Percentiles rank a stretch among this genome's conserved stretches.
These are phyloP conservation scores for Acrocera orbiculus DNA, from an alignment of 2,888 invertebrate species.

Conservation along the genomic window DNA sequence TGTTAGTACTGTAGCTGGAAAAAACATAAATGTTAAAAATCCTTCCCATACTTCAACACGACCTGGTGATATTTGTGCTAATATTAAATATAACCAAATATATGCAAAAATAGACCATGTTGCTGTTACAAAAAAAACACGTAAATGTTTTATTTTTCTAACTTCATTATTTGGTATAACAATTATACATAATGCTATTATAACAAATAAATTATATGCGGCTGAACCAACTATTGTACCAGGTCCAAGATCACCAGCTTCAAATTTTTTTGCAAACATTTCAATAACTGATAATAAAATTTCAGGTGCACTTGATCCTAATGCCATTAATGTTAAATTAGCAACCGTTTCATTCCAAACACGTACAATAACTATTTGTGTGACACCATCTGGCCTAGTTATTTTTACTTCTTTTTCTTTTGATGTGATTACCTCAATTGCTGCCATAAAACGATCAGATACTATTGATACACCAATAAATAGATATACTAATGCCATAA, in stretches of 20 bases:
- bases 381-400: slow-evolving; percentile 71
- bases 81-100: slow-evolving; percentile 92
- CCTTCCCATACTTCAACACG: slow-evolving; percentile 97
- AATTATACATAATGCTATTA: slow-evolving; percentile 84
- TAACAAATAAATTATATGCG: slow-evolving; percentile 95
- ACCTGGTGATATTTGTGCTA: slow-evolving; percentile 71
- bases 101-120: slow-evolving; percentile 97
- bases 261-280: slow-evolving; percentile 86
- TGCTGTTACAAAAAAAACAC: slow-evolving; percentile 95
- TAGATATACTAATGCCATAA: slow-evolving; percentile 73
- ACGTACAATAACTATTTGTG: slow-evolving; percentile 75
- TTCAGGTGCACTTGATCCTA: slow-evolving; percentile 97
- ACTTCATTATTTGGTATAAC: slow-evolving; percentile 84
- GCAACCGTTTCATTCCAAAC: slow-evolving; percentile 99
- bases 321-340: slow-evolving; percentile 94
- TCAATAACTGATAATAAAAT: slow-evolving; percentile 95
- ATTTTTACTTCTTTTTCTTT: slow-evolving; percentile 90
- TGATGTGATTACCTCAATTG: slow-evolving; percentile 97
- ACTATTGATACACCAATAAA: slow-evolving; percentile 98
- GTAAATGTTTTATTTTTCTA: slow-evolving; percentile 85
- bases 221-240: slow-evolving; percentile 98
- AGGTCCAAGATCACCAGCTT: slow-evolving; percentile 93
- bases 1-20: slow-evolving; percentile 88
- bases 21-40: slow-evolving; percentile 84
- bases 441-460: slow-evolving; percentile 97